Evolutionary conservation across 2,113 vertebrate genomes (phyloP), one percentile per base, ranked within the genome.

Genomic region (Paradisaea rubra): DNA sequence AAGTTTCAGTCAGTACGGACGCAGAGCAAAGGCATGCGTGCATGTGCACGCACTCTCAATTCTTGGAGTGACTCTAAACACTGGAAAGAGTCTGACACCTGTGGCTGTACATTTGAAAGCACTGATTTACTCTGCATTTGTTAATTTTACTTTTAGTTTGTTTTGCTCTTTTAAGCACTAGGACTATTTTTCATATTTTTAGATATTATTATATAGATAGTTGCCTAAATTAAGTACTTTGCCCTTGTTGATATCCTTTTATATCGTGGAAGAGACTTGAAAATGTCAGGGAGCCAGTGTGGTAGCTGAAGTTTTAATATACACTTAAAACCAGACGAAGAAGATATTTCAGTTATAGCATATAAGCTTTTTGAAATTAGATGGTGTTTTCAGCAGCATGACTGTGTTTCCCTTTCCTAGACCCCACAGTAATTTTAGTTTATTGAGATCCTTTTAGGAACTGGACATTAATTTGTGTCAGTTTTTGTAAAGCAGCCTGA

Each of bases 41-140:
- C 7, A 4, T 5, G 15, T 60, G 23, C 3, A 5, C 41, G 6
- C 14, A 6, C 9, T 2, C 39, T 25, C 4, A 10, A 3, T 56
- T 53, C 20, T 56, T 52, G 24, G 23, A 44, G 37, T 57, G 54
- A 31, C 7, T 91, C 57, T 61, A 61, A 64, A 52, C 44, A n/a
- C 18, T 65, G n/a, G 57, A 33, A 59, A 73, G 31, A 88, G 17
- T 20, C 37, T 76, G 50, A 82, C 73, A 76, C 2, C 2, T 59
- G n/a, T 64, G 41, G 14, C 37, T 61, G 6, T 53, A 21, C 3
- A 4, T 72, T 41, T 61, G 28, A 22, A 78, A 87, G 8, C 12
- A 6, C 42, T 69, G 39, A 9, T 49, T 76, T 90, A 24, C 39
- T 70, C 54, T 30, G 56, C 17, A 41, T 30, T 35, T 72, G 2